Evolutionary conservation across 1,140 invertebrate species (phyloP), one percentile per base, ranked within the genome.

Genomic region (Elysia chlorotica): DNA sequence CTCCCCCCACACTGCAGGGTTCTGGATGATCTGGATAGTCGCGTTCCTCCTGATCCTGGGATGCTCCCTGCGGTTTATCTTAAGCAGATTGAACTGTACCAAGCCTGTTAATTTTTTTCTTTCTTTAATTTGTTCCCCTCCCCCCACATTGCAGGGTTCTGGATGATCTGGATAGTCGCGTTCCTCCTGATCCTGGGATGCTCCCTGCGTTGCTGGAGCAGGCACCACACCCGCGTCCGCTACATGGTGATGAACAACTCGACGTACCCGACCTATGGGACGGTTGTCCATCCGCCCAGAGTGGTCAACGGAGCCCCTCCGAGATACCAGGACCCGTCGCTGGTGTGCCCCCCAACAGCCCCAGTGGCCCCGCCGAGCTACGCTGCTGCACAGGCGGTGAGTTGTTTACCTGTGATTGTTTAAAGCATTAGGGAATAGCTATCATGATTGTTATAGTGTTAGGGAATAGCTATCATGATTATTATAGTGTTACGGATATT

Each of bases 141-240:
- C 57, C 25, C 28, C 25, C 35, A 17, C 59, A 25, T 66, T 65
- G 25, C 28, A 79, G 78, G 76, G 78, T 79, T 79, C 65, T 79
- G 78, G 78, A 48, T 75, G 10, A 77, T 79, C 5, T 79, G 78
- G 78, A 36, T 77, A 28, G 33, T 77, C 10, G 57, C 75, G 1
- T 77, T 79, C 37, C 57, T 77, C 28, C 41, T 74, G 5, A 73
- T 76, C 54, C 63, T 74, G 0, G 66, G 59, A 61, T 77, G 75
- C 67, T 59, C 30, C 68, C 21, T 63, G 75, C 23, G 62, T 54
- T 38, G 67, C 73, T 53, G 68, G 76, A 23, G 65, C 33, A 23
- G 61, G n/a, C 23, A 65, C 28, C 28, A 66, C 61, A 61, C 10
- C 17, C 23, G 41, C 37, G 21, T 63, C 61, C 30, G 59, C 66